Percentiles rank a stretch among this genome's conserved stretches.
These are phyloP conservation scores for Simalia tracyae DNA, from an alignment of 2,797 vertebrate genomes.

Conservation along the genomic window DNA sequence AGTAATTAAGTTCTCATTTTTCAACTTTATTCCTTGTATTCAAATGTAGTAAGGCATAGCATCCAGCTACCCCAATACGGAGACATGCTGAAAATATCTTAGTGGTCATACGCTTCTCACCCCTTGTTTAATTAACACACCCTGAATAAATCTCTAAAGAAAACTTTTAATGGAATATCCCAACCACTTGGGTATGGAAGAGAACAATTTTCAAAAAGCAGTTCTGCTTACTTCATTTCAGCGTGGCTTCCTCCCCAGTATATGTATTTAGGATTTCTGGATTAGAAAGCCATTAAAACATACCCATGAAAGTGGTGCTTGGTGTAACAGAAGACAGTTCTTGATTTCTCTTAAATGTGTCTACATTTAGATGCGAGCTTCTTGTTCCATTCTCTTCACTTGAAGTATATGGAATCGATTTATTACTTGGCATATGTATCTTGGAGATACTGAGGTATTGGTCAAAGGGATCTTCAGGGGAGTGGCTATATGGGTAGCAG, in stretches of 20 bases:
- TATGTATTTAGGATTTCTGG: not conserved
- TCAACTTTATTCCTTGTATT: not conserved
- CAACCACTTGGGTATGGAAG: not conserved
- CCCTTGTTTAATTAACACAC: not conserved
- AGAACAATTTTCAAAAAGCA: not conserved
- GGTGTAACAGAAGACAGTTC: conserved; percentile 63
- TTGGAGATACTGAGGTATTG: conserved; percentile 50
- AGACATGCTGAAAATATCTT: not conserved
- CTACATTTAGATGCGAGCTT: conserved; percentile 71
- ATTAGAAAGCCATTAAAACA: conserved; percentile 48
- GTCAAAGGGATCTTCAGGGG: conserved; percentile 80
- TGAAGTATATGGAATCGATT: conserved; percentile 66
- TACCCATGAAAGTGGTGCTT: conserved; percentile 87
- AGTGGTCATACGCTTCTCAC: not conserved
- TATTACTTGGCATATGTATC: conserved; percentile 59
- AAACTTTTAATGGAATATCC: not conserved
- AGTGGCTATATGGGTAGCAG: conserved; percentile 64
- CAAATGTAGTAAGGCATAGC: not conserved
- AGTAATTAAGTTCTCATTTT: not conserved
- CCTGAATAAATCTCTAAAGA: not conserved
- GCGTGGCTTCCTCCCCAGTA: not conserved
- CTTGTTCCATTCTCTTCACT: conserved; percentile 70
- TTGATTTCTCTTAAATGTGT: conserved; percentile 67
- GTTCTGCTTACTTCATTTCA: not conserved
- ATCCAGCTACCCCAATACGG: not conserved